Conservation (phyloP, 1,140 invertebrate species). For the Phthorimaea operculella region DNA sequence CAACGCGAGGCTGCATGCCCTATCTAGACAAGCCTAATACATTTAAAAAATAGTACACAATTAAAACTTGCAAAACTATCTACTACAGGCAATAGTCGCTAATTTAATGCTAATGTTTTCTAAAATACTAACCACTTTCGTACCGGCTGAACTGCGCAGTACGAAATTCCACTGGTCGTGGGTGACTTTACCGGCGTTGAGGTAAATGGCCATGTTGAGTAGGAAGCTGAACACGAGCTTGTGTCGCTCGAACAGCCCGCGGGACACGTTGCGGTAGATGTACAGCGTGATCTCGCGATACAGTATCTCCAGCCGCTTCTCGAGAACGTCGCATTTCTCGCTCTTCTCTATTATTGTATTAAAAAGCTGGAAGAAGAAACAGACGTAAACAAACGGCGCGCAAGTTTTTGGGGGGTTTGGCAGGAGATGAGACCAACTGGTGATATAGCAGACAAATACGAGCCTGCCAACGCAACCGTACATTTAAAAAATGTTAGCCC, state of each 20-base stretch:
- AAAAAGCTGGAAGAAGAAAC: slow-evolving; percentile 71
- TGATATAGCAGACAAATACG: too few species aligned
- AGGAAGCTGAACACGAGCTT: slow-evolving; percentile 91
- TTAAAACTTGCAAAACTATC: too few species aligned
- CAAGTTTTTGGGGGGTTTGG: too few species aligned
- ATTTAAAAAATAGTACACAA: too few species aligned
- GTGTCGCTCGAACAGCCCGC: slow-evolving; percentile 90
- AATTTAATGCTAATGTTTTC: too few species aligned
- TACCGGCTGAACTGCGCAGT: slow-evolving; percentile 73
- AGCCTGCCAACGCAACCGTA: too few species aligned
- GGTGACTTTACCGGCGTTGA: slow-evolving; percentile 69
- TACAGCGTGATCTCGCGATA: slow-evolving; percentile 81
- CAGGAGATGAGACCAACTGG: too few species aligned
- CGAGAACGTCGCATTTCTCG: slow-evolving; percentile 73
- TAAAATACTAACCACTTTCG: slow-evolving; percentile 46
- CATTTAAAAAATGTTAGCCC: too few species aligned
- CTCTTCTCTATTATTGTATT: slow-evolving; percentile 78
- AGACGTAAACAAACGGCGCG: too few species aligned
- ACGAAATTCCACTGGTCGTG: slow-evolving; percentile 79
- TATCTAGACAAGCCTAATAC: too few species aligned
- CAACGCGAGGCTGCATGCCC: too few species aligned
- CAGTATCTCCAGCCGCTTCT: slow-evolving; percentile 74
- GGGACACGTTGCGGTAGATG: slow-evolving; percentile 88
- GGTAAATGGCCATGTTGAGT: slow-evolving; percentile 79
- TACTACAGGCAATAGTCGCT: too few species aligned